Evolutionary conservation across 2,113 vertebrate species (phyloP).

Genomic region (Rhegmatorhina hoffmannsi): DNA sequence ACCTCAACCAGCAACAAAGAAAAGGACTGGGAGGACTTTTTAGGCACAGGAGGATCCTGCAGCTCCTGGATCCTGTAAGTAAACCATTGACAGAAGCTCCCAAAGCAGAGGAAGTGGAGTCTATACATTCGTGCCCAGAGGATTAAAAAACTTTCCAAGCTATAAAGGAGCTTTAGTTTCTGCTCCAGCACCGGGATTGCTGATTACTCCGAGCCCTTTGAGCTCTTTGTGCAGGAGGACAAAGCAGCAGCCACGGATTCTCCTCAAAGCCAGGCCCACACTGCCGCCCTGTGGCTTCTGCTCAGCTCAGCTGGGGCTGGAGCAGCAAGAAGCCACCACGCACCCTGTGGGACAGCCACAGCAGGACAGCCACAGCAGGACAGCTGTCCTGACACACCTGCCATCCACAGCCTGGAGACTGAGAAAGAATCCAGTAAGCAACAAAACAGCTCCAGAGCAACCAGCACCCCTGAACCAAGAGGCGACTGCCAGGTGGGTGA

Average conservation of each 20-base stretch:
- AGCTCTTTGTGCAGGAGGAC: not conserved
- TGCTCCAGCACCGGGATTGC: fast-evolving
- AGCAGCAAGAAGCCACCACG: not conserved
- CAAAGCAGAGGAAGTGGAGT: not conserved
- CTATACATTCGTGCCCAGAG: not conserved
- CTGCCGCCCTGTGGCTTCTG: not conserved
- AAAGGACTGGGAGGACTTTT: not conserved
- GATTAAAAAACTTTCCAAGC: not conserved
- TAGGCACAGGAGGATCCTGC: not conserved
- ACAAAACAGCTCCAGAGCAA: not conserved
- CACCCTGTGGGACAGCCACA: not conserved
- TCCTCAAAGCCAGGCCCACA: not conserved
- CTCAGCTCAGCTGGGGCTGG: not conserved
- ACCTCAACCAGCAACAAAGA: fast-evolving
- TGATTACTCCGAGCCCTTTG: not conserved
- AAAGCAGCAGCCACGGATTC: not conserved
- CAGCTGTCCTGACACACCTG: not conserved
- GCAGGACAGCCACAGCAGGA: not conserved
- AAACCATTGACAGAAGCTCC: not conserved
- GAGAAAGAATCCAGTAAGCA: not conserved
- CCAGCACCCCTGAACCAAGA: not conserved
- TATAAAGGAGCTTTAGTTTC: not conserved
- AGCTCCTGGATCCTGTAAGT: not conserved
- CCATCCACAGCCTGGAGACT: not conserved
- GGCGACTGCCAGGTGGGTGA: not conserved